Evolutionary conservation across 2,797 vertebrate genomes (phyloP).

Genomic region (Percopsis omiscomaycus): DNA sequence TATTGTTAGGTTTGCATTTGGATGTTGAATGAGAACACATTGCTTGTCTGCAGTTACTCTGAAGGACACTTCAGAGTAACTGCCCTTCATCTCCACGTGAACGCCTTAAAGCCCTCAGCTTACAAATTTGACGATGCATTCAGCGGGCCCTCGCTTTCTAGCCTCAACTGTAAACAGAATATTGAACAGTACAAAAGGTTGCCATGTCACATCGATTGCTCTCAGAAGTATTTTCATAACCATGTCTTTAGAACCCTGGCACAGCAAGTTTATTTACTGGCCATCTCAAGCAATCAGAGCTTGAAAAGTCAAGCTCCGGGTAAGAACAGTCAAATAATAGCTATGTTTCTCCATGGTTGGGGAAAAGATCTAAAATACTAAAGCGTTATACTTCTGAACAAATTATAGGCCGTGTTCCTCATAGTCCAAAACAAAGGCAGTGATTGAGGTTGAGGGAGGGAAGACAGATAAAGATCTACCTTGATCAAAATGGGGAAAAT

Average conservation of each 20-base stretch:
- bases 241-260: constrained; percentile 42
- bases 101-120: constrained; percentile 44
- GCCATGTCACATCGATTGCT: constrained; percentile 57
- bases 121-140: constrained; percentile 48
- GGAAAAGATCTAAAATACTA: constrained; percentile 52
- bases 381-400: constrained; percentile 72
- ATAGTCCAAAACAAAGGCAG: constrained; percentile 66
- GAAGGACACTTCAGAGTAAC: constrained; percentile 51
- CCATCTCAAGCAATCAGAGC: constrained; percentile 37
- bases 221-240: constrained; percentile 56
- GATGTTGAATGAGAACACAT: constrained; percentile 12
- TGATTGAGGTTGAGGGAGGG: constrained; percentile 58
- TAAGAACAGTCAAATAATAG: constrained; percentile 55
- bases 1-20: too few species aligned
- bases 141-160: constrained; percentile 44
- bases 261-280: constrained; percentile 24
- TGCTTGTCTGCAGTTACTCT: constrained; percentile 46
- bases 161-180: constrained; percentile 35
- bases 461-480: constrained; percentile 53
- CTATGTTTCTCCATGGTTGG: constrained; percentile 67
- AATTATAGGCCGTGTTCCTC: constrained; percentile 67
- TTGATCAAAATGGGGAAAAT: constrained; percentile 36
- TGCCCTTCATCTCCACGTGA: constrained; percentile 44
- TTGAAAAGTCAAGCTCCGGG: constrained; percentile 39
- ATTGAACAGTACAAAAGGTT: constrained; percentile 54